These are phyloP conservation scores for Heliconius cydno DNA, from an alignment of 2,888 invertebrate species.

Conservation along the genomic window DNA sequence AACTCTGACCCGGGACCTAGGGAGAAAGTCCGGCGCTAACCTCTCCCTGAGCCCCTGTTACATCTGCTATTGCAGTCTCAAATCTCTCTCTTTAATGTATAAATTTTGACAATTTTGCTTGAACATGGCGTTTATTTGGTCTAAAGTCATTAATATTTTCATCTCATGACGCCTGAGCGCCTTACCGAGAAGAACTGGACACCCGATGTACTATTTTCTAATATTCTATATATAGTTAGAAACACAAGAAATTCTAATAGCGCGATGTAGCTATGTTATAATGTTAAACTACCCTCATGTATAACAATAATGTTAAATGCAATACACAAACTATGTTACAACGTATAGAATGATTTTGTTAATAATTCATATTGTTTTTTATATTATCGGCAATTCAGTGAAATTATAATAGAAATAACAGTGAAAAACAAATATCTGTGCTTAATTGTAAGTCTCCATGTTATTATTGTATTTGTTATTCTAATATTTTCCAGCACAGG, in stretches of 20 bases:
- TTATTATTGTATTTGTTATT: no score
- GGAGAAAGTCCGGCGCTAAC: slow-evolving; percentile 62
- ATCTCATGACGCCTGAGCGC: slow-evolving; percentile 54
- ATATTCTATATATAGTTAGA: slow-evolving; percentile 37
- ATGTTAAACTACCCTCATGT: no score
- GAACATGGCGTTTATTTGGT: slow-evolving; percentile 11
- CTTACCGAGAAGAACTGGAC: slow-evolving; percentile 74
- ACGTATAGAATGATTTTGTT: not conserved
- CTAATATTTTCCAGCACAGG: no score
- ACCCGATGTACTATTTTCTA: slow-evolving; percentile 50
- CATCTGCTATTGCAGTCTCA: slow-evolving; percentile 56
- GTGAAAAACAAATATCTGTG: no score
- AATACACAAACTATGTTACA: not conserved
- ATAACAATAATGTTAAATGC: not conserved
- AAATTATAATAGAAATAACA: not conserved
- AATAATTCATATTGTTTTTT: not conserved
- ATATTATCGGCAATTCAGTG: not conserved
- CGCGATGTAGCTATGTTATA: slow-evolving; percentile 53
- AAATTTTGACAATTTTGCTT: slow-evolving; percentile 34
- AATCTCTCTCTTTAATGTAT: not conserved
- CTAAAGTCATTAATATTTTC: slow-evolving; percentile 50
- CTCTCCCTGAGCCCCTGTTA: slow-evolving; percentile 58
- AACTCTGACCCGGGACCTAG: slow-evolving; percentile 60
- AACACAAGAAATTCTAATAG: slow-evolving; percentile 48
- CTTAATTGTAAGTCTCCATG: no score